A percentile compares a stretch with the other conserved stretches of the same genome.
These are phyloP conservation scores for Sternotherus odoratus DNA, from an alignment of 2,797 vertebrate species.

Conservation along the genomic window DNA sequence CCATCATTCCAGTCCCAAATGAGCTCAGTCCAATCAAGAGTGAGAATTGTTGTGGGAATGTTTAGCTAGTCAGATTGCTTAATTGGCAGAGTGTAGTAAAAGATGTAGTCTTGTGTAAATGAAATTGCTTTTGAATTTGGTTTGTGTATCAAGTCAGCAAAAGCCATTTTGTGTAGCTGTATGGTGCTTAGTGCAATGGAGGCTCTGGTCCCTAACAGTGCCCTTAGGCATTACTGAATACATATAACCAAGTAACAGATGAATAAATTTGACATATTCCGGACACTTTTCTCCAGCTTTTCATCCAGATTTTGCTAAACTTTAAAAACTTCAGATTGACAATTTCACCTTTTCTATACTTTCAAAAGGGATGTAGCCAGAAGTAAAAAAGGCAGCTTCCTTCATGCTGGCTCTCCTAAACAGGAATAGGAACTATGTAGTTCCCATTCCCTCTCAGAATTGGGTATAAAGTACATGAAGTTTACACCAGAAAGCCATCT, in stretches of 20 bases:
- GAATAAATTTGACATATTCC: not conserved
- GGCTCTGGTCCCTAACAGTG: not conserved
- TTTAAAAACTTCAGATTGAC: not conserved
- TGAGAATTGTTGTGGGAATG: not conserved
- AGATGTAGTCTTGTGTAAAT: not conserved
- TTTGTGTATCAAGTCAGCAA: accelerated
- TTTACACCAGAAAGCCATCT: not conserved
- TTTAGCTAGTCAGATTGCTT: not conserved
- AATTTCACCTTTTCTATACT: not conserved
- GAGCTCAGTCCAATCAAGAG: not conserved
- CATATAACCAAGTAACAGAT: not conserved
- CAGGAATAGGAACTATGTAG: not conserved
- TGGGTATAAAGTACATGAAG: not conserved
- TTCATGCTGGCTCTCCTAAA: not conserved
- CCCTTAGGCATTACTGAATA: not conserved
- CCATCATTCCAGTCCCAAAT: not conserved
- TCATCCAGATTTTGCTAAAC: not conserved
- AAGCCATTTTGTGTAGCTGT: not conserved
- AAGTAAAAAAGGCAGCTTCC: not conserved
- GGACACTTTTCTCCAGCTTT: not conserved
- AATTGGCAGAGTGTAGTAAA: not conserved
- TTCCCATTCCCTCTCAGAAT: not conserved
- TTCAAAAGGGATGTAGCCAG: not conserved
- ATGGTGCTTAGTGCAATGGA: not conserved
- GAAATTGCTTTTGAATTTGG: not conserved